These are phyloP conservation scores for Rhegmatorhina hoffmannsi DNA, from an alignment of 2,113 vertebrate species.

Conservation along the genomic window DNA sequence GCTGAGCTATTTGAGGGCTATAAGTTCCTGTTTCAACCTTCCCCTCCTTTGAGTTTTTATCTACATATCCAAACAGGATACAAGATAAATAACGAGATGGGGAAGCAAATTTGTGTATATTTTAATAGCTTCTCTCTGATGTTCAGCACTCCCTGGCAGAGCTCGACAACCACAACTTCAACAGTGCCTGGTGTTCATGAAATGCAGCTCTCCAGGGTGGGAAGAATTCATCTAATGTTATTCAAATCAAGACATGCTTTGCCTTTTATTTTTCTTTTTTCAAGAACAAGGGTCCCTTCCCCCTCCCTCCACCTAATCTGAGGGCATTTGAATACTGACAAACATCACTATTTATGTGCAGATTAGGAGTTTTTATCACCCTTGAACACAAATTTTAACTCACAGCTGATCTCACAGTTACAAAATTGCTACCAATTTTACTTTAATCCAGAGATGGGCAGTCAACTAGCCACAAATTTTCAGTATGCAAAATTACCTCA, in stretches of 20 bases:
- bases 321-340: neutral
- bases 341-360: neutral
- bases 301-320: neutral
- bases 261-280: neutral
- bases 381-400: neutral
- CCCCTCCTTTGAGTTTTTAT: neutral
- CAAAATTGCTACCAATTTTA: neutral
- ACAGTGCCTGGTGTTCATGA: accelerated
- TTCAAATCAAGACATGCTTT: neutral
- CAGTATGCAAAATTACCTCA: neutral
- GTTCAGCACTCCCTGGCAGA: neutral
- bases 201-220: accelerated
- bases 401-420: neutral
- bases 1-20: neutral
- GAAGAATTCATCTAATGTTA: neutral
- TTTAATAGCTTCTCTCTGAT: neutral
- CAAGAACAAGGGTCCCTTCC: neutral
- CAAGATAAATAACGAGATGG: neutral
- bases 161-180: neutral
- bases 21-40: neutral
- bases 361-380: neutral
- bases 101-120: neutral
- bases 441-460: neutral
- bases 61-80: neutral
- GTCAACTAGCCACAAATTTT: neutral